Evolutionary conservation across 2,888 invertebrate species (phyloP).

Genomic region (Matsumyia berberina): DNA sequence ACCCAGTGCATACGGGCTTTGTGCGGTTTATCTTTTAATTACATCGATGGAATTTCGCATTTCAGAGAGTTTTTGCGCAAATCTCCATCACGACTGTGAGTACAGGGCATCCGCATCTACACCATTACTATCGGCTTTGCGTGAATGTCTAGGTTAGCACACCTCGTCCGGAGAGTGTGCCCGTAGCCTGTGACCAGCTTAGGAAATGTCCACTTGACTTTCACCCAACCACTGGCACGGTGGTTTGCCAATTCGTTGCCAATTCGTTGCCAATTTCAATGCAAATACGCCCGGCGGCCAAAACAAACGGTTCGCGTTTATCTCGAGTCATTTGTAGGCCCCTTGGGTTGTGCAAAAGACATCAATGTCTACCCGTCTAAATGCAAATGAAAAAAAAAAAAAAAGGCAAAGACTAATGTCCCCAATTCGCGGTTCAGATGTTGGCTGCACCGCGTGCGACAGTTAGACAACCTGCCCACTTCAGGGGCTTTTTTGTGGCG

Average conservation of each 20-base stretch:
- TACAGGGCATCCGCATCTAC: too few relatives aligned
- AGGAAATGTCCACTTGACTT: slow-evolving; percentile 47
- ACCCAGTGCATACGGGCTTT: neutral
- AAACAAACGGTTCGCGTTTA: slow-evolving; percentile 34
- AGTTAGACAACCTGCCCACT: slow-evolving; percentile 49
- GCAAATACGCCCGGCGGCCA: slow-evolving; percentile 48
- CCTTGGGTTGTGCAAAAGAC: slow-evolving; percentile 34
- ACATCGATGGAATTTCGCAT: slow-evolving; percentile 44
- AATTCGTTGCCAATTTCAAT: slow-evolving; percentile 64
- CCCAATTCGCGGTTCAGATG: slow-evolving; percentile 59
- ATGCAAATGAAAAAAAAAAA: slow-evolving; percentile 40
- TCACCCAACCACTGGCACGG: slow-evolving; percentile 31
- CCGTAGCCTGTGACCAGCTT: neutral
- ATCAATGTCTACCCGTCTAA: slow-evolving; percentile 24
- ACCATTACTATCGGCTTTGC: too few relatives aligned
- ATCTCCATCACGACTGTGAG: slow-evolving; percentile 33
- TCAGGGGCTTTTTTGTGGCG: slow-evolving; percentile 41
- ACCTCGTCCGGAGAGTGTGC: slow-evolving; percentile 15
- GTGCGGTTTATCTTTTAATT: slow-evolving; percentile 64
- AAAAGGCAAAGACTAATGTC: slow-evolving; percentile 51
- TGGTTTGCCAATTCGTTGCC: slow-evolving; percentile 45
- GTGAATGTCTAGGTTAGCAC: slow-evolving; percentile 43
- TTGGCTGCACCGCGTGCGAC: slow-evolving; percentile 32
- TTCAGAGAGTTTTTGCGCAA: slow-evolving; percentile 2
- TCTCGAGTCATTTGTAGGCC: slow-evolving; percentile 7